A percentile compares a stretch with the other conserved stretches of the same genome.
Conservation (phyloP, 2,797 vertebrate species). For the Urocyon cinereoargenteus region DNA sequence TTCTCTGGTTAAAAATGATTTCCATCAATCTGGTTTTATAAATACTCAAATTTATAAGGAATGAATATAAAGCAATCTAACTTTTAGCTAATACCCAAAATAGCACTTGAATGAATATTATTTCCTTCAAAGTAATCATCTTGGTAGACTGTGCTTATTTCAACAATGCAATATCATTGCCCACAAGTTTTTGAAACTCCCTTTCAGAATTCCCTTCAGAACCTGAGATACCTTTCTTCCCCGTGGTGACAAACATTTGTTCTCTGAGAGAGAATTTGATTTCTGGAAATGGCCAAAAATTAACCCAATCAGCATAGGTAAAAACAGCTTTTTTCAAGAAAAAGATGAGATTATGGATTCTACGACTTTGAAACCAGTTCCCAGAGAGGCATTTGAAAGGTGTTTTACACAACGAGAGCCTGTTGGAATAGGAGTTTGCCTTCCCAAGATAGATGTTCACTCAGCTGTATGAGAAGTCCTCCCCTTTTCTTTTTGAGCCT, state of each 20-base stretch:
- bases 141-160: neutral
- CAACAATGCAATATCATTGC: neutral
- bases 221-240: neutral
- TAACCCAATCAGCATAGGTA: neutral
- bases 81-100: neutral
- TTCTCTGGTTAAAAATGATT: slow-evolving; percentile 43
- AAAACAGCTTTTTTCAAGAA: slow-evolving; percentile 27
- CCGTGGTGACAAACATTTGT: neutral
- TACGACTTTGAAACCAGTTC: slow-evolving; percentile 27
- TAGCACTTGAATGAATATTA: neutral
- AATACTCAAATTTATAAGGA: neutral
- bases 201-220: neutral
- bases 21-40: neutral
- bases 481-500: slow-evolving; percentile 21
- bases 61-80: slow-evolving; percentile 42
- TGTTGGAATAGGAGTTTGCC: neutral
- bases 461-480: neutral
- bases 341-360: slow-evolving; percentile 1
- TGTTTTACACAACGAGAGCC: neutral
- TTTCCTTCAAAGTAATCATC: neutral
- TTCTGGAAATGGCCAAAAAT: slow-evolving; percentile 30
- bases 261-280: neutral
- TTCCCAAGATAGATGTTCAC: neutral
- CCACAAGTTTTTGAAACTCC: neutral
- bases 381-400: neutral